Conservation (phyloP, 2,888 invertebrate species). For the Metalampra italica region DNA sequence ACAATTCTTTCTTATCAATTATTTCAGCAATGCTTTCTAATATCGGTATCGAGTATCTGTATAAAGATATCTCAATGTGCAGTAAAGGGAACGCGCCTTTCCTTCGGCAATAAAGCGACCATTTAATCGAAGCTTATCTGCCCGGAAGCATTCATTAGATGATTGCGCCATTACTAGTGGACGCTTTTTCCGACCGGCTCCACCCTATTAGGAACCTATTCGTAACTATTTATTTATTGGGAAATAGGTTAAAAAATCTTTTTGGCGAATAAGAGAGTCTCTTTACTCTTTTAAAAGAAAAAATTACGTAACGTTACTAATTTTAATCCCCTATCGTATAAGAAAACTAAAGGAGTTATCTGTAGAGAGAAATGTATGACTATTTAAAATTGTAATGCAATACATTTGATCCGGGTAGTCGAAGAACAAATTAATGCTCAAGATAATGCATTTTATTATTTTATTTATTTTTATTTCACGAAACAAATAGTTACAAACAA, state of each 20-base stretch:
- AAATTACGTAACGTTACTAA: too few relatives aligned
- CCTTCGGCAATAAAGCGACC: slow-evolving; percentile 74
- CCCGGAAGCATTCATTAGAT: slow-evolving; percentile 79
- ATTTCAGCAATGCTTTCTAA: not conserved
- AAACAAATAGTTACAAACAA: too few relatives aligned
- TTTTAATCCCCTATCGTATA: too few relatives aligned
- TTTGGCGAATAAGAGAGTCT: too few relatives aligned
- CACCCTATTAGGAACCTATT: slow-evolving; percentile 28
- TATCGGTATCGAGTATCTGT: slow-evolving; percentile 30
- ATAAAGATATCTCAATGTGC: slow-evolving; percentile 65
- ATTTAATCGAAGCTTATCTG: slow-evolving; percentile 78
- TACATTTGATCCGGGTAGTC: too few relatives aligned
- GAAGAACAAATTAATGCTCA: too few relatives aligned
- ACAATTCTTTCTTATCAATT: not conserved
- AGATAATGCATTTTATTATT: too few relatives aligned
- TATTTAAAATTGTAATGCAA: too few relatives aligned
- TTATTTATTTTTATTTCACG: too few relatives aligned
- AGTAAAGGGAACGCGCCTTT: slow-evolving; percentile 73
- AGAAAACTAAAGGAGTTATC: too few relatives aligned
- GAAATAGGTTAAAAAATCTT: slow-evolving; percentile 25
- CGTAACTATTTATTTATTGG: slow-evolving; percentile 35
- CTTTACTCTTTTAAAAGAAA: too few relatives aligned
- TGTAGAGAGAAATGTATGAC: too few relatives aligned
- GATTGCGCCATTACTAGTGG: slow-evolving; percentile 75
- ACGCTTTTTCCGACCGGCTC: slow-evolving; percentile 47